phyloP scores from a whole-genome alignment of 1,140 invertebrate species.

The Diploscapter pachys region DNA sequence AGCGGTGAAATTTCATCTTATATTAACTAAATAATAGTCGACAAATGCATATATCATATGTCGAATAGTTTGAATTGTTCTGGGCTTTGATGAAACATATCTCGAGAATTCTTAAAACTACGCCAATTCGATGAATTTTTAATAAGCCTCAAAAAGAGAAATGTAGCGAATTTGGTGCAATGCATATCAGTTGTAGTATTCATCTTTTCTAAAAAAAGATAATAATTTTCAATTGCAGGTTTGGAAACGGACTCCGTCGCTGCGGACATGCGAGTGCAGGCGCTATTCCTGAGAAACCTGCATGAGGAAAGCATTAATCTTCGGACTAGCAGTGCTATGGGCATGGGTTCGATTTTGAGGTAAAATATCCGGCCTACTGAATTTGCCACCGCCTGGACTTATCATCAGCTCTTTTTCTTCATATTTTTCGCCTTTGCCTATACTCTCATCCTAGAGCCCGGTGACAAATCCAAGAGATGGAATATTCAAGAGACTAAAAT shows the following conservation, averaged over 20 bases:
- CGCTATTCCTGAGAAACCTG: conserved; percentile 21
- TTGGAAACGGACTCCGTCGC: conserved; percentile 22
- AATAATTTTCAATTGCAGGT: conserved; percentile 1
- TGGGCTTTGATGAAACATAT: no score
- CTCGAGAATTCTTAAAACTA: no score
- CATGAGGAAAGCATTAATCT: conserved; percentile 21
- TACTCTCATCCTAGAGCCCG: neutral
- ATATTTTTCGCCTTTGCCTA: neutral
- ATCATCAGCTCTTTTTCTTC: no score
- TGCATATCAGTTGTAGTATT: neutral
- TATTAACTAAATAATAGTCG: neutral
- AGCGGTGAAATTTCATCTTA: conserved; percentile 14
- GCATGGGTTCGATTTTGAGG: no score
- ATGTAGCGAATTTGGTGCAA: no score
- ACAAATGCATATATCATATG: no score
- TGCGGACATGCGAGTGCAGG: conserved; percentile 23
- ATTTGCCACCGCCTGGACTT: no score
- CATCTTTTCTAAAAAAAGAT: neutral
- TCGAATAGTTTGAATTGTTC: no score
- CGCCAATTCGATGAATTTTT: neutral
- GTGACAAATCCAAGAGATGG: neutral
- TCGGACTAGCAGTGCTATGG: no score
- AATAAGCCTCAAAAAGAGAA: neutral
- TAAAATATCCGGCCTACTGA: no score
- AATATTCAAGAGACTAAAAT: no score